Conservation (phyloP, 2,888 invertebrate species). For the Eupithecia pulchellata region DNA sequence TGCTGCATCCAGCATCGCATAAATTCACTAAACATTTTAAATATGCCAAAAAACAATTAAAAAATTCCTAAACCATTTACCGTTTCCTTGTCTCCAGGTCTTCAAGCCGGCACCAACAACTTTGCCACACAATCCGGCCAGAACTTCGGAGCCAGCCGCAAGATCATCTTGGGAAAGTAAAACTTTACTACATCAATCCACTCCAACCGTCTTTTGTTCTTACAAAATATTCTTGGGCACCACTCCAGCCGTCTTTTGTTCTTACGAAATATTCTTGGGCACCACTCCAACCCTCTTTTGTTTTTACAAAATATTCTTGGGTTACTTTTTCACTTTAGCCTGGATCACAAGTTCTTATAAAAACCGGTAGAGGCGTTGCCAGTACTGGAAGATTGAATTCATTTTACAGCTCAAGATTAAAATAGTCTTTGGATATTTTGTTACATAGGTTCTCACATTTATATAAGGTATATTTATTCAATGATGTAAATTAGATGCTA, state of each 20-base stretch:
- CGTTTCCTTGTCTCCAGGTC: conserved; percentile 60
- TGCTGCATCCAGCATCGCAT: no score
- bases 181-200: conserved; percentile 8
- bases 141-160: conserved; percentile 93
- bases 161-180: conserved; percentile 91
- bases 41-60: neutral
- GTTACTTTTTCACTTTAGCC: neutral
- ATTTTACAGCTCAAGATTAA: neutral
- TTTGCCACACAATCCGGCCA: conserved; percentile 94
- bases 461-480: neutral
- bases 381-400: neutral
- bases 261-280: neutral
- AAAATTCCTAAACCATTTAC: neutral
- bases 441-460: neutral
- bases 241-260: no score
- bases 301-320: neutral
- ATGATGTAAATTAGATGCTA: neutral
- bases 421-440: neutral
- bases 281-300: neutral
- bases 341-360: neutral
- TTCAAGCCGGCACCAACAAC: conserved; percentile 95
- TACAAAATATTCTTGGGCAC: neutral
- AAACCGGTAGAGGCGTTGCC: neutral
- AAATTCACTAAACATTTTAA: neutral
- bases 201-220: neutral